These are phyloP conservation scores for Kradibia gibbosae DNA, from an alignment of 1,140 invertebrate species.

Conservation along the genomic window DNA sequence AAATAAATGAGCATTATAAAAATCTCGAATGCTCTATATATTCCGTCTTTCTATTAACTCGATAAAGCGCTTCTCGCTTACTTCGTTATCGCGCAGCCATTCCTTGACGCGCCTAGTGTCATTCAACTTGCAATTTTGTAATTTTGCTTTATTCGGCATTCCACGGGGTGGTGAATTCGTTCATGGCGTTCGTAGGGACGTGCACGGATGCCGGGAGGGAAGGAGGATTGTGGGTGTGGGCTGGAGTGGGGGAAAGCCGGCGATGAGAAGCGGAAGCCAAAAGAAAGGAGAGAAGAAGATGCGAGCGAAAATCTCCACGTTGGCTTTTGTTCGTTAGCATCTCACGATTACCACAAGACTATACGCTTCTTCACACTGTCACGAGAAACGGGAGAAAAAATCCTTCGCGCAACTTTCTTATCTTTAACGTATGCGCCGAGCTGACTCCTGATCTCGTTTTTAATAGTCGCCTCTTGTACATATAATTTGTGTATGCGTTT, in stretches of 20 bases:
- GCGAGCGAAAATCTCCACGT: neutral
- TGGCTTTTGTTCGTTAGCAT: slow-evolving; percentile 3
- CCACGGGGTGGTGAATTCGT: no score
- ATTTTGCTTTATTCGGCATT: slow-evolving; percentile 6
- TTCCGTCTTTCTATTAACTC: slow-evolving; percentile 35
- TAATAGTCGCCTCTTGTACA: no score
- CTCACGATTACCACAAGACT: neutral
- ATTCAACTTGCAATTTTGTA: slow-evolving; percentile 41
- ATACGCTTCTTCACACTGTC: neutral
- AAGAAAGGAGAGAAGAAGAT: neutral
- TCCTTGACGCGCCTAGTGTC: neutral
- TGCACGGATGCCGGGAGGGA: slow-evolving; percentile 23
- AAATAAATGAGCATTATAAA: no score
- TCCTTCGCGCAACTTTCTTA: neutral
- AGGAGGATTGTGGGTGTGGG: slow-evolving; percentile 22
- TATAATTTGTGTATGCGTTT: no score
- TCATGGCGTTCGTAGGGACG: neutral
- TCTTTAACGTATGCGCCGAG: neutral
- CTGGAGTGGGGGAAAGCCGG: no score
- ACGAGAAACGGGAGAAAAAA: slow-evolving; percentile 16
- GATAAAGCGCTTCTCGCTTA: slow-evolving; percentile 23
- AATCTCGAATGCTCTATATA: no score
- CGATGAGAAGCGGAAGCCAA: slow-evolving; percentile 37
- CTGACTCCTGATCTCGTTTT: no score
- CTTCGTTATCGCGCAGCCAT: slow-evolving; percentile 27